These are phyloP conservation scores for Coilia nasus DNA, from an alignment of 2,797 vertebrate species.

Conservation along the genomic window DNA sequence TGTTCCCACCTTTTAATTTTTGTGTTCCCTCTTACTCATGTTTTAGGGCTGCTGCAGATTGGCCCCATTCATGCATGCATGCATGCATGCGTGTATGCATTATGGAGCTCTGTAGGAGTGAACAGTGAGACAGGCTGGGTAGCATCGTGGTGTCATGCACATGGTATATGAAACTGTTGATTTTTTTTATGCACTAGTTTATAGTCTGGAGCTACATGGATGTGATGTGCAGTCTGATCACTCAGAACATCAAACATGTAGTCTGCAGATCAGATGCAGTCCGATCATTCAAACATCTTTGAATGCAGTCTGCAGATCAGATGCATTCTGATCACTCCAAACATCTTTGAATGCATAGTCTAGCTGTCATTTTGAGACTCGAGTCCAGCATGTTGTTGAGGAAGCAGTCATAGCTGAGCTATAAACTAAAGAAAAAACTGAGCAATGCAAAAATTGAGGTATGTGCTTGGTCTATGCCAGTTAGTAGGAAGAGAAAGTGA, in stretches of 20 bases:
- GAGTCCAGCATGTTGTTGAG: neutral
- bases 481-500: neutral
- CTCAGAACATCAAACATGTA: neutral
- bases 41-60: too few species aligned
- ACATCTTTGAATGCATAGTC: neutral
- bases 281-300: too few species aligned
- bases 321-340: neutral
- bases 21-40: too few species aligned
- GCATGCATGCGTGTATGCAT: too few species aligned
- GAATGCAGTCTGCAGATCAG: too few species aligned
- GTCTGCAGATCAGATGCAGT: too few species aligned
- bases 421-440: neutral
- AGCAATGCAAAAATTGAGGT: neutral
- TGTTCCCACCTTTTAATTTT: too few species aligned
- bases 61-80: too few species aligned
- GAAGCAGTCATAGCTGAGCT: neutral
- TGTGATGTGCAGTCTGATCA: neutral
- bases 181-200: neutral
- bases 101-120: too few species aligned
- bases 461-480: neutral
- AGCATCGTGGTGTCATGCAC: too few species aligned
- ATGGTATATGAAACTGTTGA: neutral
- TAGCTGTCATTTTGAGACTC: neutral
- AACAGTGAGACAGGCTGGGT: too few species aligned
- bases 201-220: neutral